Conservation (phyloP, 2,888 invertebrate genomes). For the Drosophila mercatorum region DNA sequence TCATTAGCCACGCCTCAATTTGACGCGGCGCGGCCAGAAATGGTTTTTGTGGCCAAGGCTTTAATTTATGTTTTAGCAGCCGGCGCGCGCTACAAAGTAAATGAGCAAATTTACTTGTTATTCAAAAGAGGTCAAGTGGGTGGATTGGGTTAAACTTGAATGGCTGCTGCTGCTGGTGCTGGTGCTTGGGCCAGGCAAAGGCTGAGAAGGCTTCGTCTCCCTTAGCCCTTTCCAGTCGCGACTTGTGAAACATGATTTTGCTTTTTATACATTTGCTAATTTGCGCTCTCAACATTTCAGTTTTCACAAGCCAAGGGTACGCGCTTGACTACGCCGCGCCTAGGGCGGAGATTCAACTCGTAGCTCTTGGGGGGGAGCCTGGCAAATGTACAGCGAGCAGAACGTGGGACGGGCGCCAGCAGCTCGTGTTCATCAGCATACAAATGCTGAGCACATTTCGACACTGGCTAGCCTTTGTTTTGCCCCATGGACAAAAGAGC, state of each 20-base stretch:
- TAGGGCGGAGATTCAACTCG: background rate
- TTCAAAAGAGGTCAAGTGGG: constrained; percentile 77
- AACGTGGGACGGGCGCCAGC: background rate
- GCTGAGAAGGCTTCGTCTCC: background rate
- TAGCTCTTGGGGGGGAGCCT: background rate
- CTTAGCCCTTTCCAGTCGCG: constrained; percentile 33
- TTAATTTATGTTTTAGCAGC: constrained; percentile 52
- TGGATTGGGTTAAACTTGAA: constrained; percentile 35
- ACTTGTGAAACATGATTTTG: constrained; percentile 78
- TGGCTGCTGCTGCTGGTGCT: constrained; percentile 2
- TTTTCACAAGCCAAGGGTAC: constrained; percentile 49
- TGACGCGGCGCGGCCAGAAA: constrained; percentile 13
- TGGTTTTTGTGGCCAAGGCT: constrained; percentile 43
- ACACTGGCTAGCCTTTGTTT: constrained; percentile 34
- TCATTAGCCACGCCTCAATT: constrained; percentile 47
- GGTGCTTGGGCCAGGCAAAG: constrained; percentile 12
- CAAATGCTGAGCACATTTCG: constrained; percentile 26
- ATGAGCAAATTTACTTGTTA: constrained; percentile 70
- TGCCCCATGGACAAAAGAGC: constrained; percentile 21
- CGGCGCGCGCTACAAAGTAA: constrained; percentile 56
- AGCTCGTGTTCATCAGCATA: constrained; percentile 11
- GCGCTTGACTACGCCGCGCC: constrained; percentile 9
- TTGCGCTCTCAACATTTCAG: constrained; percentile 70
- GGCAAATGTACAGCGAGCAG: constrained; percentile 19
- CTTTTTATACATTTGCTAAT: constrained; percentile 76